A percentile compares a stretch with the other conserved stretches of the same genome.
phyloP scores from a whole-genome alignment of 2,113 vertebrate genomes.

The Cyprinodon brontotheroides region DNA sequence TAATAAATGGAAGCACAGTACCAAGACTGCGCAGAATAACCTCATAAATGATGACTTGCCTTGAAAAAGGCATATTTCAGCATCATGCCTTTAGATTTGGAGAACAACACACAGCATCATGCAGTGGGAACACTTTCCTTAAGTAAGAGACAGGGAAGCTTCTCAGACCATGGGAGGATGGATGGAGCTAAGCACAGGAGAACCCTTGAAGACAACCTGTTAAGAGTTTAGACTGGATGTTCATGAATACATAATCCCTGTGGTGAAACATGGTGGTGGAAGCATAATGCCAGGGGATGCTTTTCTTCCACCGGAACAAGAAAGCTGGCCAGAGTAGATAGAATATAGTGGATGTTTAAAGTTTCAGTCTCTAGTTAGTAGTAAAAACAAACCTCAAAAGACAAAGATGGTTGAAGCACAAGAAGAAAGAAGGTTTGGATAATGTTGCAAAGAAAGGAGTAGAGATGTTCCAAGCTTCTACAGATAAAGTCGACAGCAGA shows the following conservation, averaged over 20 bases:
- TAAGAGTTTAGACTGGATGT: no score
- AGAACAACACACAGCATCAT: no score
- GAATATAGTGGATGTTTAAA: neutral
- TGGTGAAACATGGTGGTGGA: neutral
- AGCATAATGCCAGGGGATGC: neutral
- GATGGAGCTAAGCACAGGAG: no score
- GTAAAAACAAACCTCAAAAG: neutral
- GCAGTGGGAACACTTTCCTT: no score
- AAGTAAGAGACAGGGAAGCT: no score
- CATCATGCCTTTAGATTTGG: no score
- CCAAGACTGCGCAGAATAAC: neutral
- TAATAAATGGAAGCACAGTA: neutral
- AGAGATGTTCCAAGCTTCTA: neutral
- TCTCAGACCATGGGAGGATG: no score
- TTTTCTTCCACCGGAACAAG: neutral
- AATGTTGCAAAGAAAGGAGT: neutral
- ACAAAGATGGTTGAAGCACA: neutral
- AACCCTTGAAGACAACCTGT: no score
- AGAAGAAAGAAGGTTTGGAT: neutral
- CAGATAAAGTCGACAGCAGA: neutral
- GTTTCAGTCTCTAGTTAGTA: neutral
- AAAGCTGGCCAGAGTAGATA: neutral
- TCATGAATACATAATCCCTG: no score
- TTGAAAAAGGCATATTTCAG: neutral
- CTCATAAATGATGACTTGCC: neutral